Evolutionary conservation across 2,888 invertebrate genomes (phyloP).

Genomic region (Silvanus unidentatus): DNA sequence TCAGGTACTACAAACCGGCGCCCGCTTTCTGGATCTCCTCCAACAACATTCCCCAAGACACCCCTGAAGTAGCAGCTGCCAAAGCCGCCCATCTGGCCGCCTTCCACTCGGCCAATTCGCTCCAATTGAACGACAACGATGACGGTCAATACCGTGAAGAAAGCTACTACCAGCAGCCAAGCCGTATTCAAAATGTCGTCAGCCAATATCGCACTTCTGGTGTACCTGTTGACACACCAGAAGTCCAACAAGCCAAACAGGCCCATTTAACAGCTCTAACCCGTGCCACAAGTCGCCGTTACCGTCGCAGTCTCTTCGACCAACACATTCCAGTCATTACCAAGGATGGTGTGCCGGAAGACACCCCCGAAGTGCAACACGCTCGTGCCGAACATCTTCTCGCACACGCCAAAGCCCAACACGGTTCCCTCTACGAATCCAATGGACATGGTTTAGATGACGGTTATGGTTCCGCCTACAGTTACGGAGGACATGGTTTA

Average conservation of each 20-base stretch:
- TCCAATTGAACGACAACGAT: background rate
- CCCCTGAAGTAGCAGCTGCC: constrained; percentile 48
- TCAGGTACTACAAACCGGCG: constrained; percentile 1
- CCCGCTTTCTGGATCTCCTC: background rate
- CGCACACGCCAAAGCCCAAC: constrained; percentile 32
- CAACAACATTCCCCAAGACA: constrained; percentile 39
- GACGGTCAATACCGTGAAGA: background rate
- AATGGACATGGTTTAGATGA: too few species aligned
- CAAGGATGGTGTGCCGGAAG: constrained; percentile 50
- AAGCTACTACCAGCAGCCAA: background rate
- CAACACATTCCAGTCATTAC: constrained; percentile 26
- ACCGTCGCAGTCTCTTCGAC: constrained; percentile 21
- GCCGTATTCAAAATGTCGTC: background rate
- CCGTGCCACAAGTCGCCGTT: constrained; percentile 42
- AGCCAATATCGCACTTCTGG: background rate
- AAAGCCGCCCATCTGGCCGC: constrained; percentile 33
- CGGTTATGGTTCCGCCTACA: background rate
- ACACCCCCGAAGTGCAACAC: constrained; percentile 49
- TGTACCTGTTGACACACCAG: constrained; percentile 51
- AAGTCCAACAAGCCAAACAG: constrained; percentile 53
- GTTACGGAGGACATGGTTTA: background rate
- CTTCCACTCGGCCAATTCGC: background rate
- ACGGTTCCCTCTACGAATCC: too few species aligned
- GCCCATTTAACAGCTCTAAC: constrained; percentile 53
- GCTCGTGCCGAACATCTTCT: constrained; percentile 44